These are phyloP conservation scores for Ctenochaetus hawaiiensis DNA, from an alignment of 2,797 vertebrate species.

Conservation along the genomic window DNA sequence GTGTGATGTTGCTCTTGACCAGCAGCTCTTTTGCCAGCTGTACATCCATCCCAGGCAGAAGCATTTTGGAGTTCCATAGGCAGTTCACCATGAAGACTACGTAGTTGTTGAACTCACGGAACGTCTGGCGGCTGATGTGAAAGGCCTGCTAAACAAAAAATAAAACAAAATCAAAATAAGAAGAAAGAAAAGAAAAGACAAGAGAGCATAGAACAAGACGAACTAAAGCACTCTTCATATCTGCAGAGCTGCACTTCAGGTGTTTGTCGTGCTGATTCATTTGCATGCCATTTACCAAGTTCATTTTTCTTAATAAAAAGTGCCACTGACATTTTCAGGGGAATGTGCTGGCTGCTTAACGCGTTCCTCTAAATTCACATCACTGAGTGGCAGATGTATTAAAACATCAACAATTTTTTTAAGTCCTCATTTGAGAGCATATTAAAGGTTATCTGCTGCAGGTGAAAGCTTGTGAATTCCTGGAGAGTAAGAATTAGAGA, in stretches of 20 bases:
- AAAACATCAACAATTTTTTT: conserved; percentile 51
- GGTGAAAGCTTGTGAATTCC: conserved; percentile 32
- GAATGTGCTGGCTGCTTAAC: conserved; percentile 23
- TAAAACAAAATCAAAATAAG: neutral
- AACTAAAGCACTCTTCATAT: neutral
- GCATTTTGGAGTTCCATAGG: conserved; percentile 91
- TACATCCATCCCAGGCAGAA: conserved; percentile 83
- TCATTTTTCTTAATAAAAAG: conserved; percentile 51
- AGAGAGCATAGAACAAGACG: neutral
- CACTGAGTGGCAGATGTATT: conserved; percentile 31
- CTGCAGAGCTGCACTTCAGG: conserved; percentile 6
- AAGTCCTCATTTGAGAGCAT: conserved; percentile 28
- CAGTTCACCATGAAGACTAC: conserved; percentile 89
- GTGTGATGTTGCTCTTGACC: conserved; percentile 76
- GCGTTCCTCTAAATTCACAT: conserved; percentile 42
- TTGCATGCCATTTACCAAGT: conserved; percentile 46
- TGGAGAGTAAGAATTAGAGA: conserved; percentile 19
- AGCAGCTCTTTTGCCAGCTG: conserved; percentile 83
- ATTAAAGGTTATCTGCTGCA: conserved; percentile 43
- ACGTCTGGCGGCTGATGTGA: conserved; percentile 89
- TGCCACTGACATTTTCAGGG: conserved; percentile 52
- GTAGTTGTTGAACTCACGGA: conserved; percentile 91
- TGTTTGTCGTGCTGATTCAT: conserved; percentile 34
- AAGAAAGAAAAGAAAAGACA: neutral
- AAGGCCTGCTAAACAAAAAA: conserved; percentile 75